Evolutionary conservation across 2,888 invertebrate genomes (phyloP).

Genomic region (Drosophila longiperda): DNA sequence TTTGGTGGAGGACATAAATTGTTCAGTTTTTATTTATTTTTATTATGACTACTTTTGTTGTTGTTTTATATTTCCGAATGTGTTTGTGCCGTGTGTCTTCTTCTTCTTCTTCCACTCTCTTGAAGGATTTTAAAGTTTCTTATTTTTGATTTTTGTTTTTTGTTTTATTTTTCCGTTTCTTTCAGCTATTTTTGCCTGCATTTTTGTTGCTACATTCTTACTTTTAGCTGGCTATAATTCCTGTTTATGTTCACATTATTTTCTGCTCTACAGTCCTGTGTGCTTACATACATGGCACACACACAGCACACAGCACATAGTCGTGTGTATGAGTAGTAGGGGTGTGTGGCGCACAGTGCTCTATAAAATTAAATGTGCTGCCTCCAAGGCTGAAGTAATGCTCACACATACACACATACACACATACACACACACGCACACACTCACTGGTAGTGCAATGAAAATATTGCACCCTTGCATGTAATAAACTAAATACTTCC

Average conservation of each 20-base stretch:
- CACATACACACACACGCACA: not conserved
- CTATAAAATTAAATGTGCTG: constrained; percentile 60
- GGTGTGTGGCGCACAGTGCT: constrained; percentile 42
- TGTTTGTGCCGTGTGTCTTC: not conserved
- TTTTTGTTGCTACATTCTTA: constrained; percentile 40
- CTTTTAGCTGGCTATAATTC: constrained; percentile 70
- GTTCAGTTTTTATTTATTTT: constrained; percentile 72
- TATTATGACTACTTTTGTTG: constrained; percentile 66
- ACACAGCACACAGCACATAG: not conserved
- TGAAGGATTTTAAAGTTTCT: constrained; percentile 48
- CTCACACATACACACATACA: not conserved
- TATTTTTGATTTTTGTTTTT: constrained; percentile 20
- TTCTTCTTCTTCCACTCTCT: constrained; percentile 1
- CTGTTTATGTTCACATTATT: constrained; percentile 77
- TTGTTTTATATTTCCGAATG: constrained; percentile 51
- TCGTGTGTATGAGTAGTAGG: constrained; percentile 3
- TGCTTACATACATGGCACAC: constrained; percentile 17
- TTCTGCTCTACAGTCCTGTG: constrained; percentile 49
- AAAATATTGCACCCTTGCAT: constrained; percentile 49
- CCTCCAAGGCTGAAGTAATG: constrained; percentile 30
- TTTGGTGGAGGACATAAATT: constrained; percentile 59
- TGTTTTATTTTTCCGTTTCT: not conserved
- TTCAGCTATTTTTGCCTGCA: not conserved
- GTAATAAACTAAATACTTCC: constrained; percentile 56
- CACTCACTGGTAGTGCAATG: constrained; percentile 12